Percentiles rank a stretch among this genome's conserved stretches.
Evolutionary conservation across 2,888 invertebrate genomes (phyloP).

Genomic region (Platycnemis pennipes): DNA sequence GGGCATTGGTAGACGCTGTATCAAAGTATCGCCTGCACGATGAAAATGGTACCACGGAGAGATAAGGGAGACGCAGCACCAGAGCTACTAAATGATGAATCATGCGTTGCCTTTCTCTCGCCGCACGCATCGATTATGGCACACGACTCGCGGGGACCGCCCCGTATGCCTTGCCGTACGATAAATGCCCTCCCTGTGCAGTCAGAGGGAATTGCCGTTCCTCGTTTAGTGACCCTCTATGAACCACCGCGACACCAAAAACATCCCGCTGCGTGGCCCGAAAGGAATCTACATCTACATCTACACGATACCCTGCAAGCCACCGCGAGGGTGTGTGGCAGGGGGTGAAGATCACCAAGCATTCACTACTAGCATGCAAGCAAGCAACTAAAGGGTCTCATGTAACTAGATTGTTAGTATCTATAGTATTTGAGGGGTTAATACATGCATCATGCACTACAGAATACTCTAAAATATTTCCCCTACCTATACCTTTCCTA

Average conservation of each 20-base stretch:
- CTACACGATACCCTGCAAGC: no score
- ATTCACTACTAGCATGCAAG: no score
- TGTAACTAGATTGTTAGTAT: no score
- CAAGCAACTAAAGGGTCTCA: no score
- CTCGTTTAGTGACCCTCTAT: background rate
- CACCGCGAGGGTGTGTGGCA: no score
- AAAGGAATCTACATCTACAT: no score
- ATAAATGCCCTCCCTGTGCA: background rate
- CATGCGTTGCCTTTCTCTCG: background rate
- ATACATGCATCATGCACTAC: no score
- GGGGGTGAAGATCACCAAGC: no score
- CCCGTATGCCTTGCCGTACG: background rate
- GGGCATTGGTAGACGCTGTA: background rate
- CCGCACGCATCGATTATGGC: background rate
- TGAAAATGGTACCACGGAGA: background rate
- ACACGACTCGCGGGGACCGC: background rate
- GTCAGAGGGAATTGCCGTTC: background rate
- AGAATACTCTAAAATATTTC: no score
- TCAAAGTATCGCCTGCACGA: background rate
- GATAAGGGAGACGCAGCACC: background rate
- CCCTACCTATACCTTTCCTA: no score
- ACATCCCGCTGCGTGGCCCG: background rate
- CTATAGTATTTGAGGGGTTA: no score
- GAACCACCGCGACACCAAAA: background rate
- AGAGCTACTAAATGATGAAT: background rate